phyloP scores from a whole-genome alignment of 1,140 invertebrate species.

The Drosophila punjabiensis region DNA sequence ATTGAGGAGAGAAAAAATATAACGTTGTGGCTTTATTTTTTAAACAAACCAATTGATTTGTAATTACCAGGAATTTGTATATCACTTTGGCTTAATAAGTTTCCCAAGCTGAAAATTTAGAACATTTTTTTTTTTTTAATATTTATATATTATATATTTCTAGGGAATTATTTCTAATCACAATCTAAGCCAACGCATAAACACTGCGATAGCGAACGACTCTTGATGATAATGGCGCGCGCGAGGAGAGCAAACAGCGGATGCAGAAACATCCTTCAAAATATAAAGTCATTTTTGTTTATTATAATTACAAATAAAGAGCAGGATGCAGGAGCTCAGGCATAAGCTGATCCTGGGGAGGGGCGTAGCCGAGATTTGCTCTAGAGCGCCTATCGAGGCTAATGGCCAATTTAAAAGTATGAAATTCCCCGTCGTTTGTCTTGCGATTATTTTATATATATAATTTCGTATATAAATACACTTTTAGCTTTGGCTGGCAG shows the following conservation, averaged over 20 bases:
- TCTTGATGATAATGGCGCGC: slow-evolving; percentile 42
- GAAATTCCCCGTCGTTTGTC: slow-evolving; percentile 69
- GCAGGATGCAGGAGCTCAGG: slow-evolving; percentile 46
- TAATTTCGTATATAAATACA: slow-evolving; percentile 9
- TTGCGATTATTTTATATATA: slow-evolving; percentile 47
- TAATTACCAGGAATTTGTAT: too few species aligned
- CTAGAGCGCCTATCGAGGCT: slow-evolving; percentile 39
- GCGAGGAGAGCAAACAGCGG: slow-evolving; percentile 41
- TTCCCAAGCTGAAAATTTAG: too few species aligned
- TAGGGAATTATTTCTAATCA: background rate
- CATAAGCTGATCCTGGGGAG: slow-evolving; percentile 13
- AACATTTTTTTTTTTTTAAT: too few species aligned
- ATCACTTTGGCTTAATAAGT: too few species aligned
- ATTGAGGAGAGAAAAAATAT: too few species aligned
- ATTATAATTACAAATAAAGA: slow-evolving; percentile 64
- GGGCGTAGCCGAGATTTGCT: slow-evolving; percentile 20
- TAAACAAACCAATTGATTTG: too few species aligned
- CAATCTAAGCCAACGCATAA: slow-evolving; percentile 8
- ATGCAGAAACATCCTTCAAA: slow-evolving; percentile 54
- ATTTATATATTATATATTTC: too few species aligned
- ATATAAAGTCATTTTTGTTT: slow-evolving; percentile 63
- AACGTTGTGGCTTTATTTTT: too few species aligned
- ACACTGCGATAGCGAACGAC: slow-evolving; percentile 9
- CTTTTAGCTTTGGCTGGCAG: slow-evolving; percentile 30
- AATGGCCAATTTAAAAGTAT: slow-evolving; percentile 79